phyloP scores from a whole-genome alignment of 2,797 vertebrate genomes.

The Pipistrellus kuhlii region DNA sequence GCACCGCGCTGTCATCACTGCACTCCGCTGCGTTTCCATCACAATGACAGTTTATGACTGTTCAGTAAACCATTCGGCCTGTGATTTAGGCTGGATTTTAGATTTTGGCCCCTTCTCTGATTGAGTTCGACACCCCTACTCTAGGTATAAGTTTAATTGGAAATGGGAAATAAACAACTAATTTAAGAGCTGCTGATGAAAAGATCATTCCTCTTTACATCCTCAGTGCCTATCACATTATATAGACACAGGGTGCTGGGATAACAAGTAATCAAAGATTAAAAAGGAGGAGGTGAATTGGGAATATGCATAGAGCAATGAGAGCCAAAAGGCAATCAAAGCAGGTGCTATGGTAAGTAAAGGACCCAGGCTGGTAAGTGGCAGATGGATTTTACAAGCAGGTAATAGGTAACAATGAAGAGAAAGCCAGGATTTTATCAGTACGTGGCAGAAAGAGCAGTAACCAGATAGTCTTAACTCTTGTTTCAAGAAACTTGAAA shows the following conservation, averaged over 20 bases:
- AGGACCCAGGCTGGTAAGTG: not conserved
- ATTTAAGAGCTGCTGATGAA: not conserved
- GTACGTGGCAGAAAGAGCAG: not conserved
- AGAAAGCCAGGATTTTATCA: not conserved
- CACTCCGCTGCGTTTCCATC: too few species aligned
- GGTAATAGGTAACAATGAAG: not conserved
- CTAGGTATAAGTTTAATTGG: not conserved
- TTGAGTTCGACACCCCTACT: too few species aligned
- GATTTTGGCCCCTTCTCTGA: too few species aligned
- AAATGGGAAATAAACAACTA: not conserved
- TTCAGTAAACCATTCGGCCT: too few species aligned
- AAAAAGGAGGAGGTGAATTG: not conserved
- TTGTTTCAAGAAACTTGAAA: conserved; percentile 40
- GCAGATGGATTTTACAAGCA: not conserved
- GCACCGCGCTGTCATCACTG: too few species aligned
- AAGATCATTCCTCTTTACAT: not conserved
- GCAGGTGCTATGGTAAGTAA: not conserved
- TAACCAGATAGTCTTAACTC: not conserved
- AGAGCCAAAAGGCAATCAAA: not conserved
- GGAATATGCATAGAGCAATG: not conserved
- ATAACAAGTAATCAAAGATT: not conserved
- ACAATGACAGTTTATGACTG: too few species aligned
- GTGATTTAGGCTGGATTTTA: too few species aligned
- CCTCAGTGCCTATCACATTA: too few species aligned
- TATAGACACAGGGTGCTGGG: not conserved